phyloP scores from a whole-genome alignment of 1,140 invertebrate species.

The Dryas iulia region DNA sequence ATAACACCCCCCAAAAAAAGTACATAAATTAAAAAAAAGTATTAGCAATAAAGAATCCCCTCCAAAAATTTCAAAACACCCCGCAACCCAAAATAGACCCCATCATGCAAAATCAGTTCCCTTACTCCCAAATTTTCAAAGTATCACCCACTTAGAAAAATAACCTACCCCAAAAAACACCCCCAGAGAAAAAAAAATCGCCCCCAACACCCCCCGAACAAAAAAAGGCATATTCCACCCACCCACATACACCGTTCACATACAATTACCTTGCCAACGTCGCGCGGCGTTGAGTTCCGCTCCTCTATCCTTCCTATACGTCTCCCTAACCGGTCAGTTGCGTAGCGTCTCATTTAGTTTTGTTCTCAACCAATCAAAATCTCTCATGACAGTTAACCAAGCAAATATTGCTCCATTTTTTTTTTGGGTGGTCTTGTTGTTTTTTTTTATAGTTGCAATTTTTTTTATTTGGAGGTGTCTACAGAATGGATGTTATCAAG shows the following conservation, averaged over 20 bases:
- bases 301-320: not conserved
- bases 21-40: too few relatives aligned
- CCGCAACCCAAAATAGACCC: too few relatives aligned
- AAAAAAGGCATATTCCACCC: slow-evolving; percentile 16
- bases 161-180: too few relatives aligned
- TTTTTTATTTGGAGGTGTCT: slow-evolving; percentile 15
- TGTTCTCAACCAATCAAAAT: slow-evolving; percentile 49
- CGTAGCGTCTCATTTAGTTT: slow-evolving; percentile 63
- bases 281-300: slow-evolving; percentile 9
- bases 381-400: slow-evolving; percentile 77
- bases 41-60: too few relatives aligned
- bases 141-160: too few relatives aligned
- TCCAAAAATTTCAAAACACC: too few relatives aligned
- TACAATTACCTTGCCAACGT: slow-evolving; percentile 58
- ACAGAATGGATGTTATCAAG: too few relatives aligned
- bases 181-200: not conserved
- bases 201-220: too few relatives aligned
- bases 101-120: too few relatives aligned
- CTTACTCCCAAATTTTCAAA: too few relatives aligned
- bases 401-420: slow-evolving; percentile 64
- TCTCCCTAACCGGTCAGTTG: slow-evolving; percentile 47
- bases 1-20: too few relatives aligned
- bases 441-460: not conserved
- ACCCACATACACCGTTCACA: not conserved
- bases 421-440: slow-evolving; percentile 32